These are phyloP conservation scores for Phaethornis superciliosus DNA, from an alignment of 2,113 vertebrate species.

Conservation along the genomic window DNA sequence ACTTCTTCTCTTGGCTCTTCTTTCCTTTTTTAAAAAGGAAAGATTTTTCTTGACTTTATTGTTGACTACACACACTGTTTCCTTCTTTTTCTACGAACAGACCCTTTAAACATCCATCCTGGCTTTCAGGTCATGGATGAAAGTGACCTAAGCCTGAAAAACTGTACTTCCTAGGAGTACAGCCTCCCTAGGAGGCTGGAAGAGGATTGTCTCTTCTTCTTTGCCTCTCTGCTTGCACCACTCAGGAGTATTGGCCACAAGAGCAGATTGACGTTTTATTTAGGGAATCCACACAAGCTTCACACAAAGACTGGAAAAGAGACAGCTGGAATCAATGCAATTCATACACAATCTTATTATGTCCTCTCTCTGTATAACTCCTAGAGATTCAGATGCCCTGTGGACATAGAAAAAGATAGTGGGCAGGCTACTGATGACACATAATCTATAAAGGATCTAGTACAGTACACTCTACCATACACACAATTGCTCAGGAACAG, in stretches of 20 bases:
- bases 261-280: not conserved
- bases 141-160: not conserved
- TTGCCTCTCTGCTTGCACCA: not conserved
- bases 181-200: no score
- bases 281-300: not conserved
- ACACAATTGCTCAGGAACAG: not conserved
- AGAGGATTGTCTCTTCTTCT: not conserved
- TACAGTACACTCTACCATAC: not conserved
- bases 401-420: not conserved
- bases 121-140: not conserved
- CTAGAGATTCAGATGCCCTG: not conserved
- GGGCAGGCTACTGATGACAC: not conserved
- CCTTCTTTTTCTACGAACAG: not conserved
- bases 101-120: not conserved
- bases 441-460: not conserved
- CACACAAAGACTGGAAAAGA: not conserved
- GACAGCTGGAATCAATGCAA: not conserved
- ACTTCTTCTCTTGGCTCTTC: not conserved
- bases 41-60: not conserved
- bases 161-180: not conserved
- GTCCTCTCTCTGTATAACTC: not conserved
- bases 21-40: not conserved
- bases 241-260: not conserved
- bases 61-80: not conserved
- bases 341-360: not conserved